Conservation (phyloP, 2,113 vertebrate species). For the Rhodinocichla rosea region DNA sequence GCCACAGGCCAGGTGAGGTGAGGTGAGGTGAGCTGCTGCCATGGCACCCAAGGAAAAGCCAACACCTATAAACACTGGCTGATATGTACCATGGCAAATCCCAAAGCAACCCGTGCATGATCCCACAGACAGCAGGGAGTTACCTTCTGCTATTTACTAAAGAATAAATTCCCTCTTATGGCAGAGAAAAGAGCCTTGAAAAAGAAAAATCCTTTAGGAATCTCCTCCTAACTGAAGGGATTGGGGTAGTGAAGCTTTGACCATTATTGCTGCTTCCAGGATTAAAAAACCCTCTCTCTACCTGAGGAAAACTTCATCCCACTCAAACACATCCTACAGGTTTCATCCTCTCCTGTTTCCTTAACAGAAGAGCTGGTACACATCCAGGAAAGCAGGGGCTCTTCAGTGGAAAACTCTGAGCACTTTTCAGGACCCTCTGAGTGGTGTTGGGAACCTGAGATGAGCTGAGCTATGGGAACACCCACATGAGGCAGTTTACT, state of each 20-base stretch:
- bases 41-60: not conserved
- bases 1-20: not conserved
- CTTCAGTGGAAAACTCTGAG: not conserved
- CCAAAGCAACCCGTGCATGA: not conserved
- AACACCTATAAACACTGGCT: not conserved
- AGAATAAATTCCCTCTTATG: not conserved
- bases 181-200: not conserved
- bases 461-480: not conserved
- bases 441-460: accelerated
- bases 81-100: not conserved
- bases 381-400: not conserved
- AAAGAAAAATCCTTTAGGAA: not conserved
- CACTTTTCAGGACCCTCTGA: not conserved
- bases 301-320: not conserved
- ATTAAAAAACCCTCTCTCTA: not conserved
- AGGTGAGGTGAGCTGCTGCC: not conserved
- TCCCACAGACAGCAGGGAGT: not conserved
- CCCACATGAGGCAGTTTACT: not conserved
- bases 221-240: not conserved
- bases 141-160: not conserved
- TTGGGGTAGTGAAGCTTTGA: not conserved
- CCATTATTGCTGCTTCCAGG: not conserved
- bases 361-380: accelerated
- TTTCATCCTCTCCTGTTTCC: accelerated
- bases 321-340: not conserved